These are phyloP conservation scores for Periparus ater DNA, from an alignment of 2,797 vertebrate genomes.

Conservation along the genomic window DNA sequence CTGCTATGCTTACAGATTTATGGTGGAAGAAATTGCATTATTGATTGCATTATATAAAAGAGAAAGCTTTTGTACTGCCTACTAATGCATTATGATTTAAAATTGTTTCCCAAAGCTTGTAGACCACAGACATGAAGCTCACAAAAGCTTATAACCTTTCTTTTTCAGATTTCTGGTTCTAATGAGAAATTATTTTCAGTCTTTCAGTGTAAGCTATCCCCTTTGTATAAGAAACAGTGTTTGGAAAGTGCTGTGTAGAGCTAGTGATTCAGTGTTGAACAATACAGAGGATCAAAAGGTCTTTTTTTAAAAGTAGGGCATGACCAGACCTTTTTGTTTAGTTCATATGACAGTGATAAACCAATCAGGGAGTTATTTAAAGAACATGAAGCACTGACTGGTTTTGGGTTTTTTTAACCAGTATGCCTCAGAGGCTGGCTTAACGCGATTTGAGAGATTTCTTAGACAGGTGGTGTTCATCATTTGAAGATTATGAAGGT, in stretches of 20 bases:
- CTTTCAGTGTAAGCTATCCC: not conserved
- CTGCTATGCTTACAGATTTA: not conserved
- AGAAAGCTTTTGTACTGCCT: slow-evolving; percentile 13
- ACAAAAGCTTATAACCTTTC: slow-evolving; percentile 29
- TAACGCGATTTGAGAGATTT: not conserved
- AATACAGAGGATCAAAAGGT: slow-evolving; percentile 28
- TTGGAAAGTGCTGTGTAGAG: slow-evolving; percentile 14
- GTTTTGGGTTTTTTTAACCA: not conserved
- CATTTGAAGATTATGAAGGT: not conserved
- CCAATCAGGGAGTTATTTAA: slow-evolving; percentile 38
- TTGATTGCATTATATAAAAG: slow-evolving; percentile 38
- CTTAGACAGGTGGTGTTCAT: not conserved
- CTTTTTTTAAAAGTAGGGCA: not conserved
- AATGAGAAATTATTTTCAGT: slow-evolving; percentile 41
- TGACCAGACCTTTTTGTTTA: slow-evolving; percentile 51
- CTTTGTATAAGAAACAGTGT: slow-evolving; percentile 29
- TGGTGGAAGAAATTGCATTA: slow-evolving; percentile 25
- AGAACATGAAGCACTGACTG: not conserved
- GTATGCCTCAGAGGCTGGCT: not conserved
- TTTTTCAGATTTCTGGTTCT: slow-evolving; percentile 53
- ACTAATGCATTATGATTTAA: slow-evolving; percentile 31
- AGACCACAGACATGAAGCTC: not conserved
- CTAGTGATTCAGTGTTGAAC: slow-evolving; percentile 15
- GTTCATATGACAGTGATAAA: slow-evolving; percentile 28
- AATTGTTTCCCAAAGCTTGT: slow-evolving; percentile 43